Evolutionary conservation across 2,888 invertebrate genomes (phyloP), one percentile per base, ranked within the genome.

Genomic region (Drosophila paranaensis): DNA sequence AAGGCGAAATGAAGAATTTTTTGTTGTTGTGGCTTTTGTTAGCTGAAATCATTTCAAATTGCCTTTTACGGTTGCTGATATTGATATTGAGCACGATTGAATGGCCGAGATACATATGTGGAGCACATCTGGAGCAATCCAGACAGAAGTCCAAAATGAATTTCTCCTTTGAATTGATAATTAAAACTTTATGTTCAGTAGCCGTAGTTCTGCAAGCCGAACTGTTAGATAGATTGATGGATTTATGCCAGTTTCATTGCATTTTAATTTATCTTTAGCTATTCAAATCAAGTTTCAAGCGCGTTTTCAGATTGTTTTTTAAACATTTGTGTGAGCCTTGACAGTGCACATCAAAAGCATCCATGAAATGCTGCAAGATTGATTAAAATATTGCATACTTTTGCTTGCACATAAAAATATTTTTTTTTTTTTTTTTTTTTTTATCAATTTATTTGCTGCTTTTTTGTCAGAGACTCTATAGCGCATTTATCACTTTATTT

Each of bases 1-100:
- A 61, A 45, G 40, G 46, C 42, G 63, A 57, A 48, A 40, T 64
- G 53, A 39, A 50, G 61, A 77, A 60, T 64, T 64, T 53, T 61
- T 37, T 45, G 20, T 2, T 20, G 20, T 20, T 37, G 10, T 43
- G 33, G 43, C 2, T 9, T 30, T n/a, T 30, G 27, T 27, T 9
- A 14, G 39, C 43, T 39, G 30, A 77, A 70, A 60, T 42, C 33
- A 39, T 54, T 46, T 45, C 50, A 16, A 48, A 39, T 42, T 54
- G 20, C 14, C 27, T 43, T 54, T 54, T 37, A 43, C 42, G 25
- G n/a, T 1, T 46, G 35, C n/a, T n/a, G 42, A 4, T 25, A 6
- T 25, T n/a, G 43, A 33, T 35, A 3, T 9, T 13, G 1, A 30
- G 48, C 27, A 30, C 48, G 58, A 14, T 30, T 46, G 37, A 13